These are phyloP conservation scores for Syrista parreyssii DNA, from an alignment of 2,888 invertebrate genomes.

Conservation along the genomic window DNA sequence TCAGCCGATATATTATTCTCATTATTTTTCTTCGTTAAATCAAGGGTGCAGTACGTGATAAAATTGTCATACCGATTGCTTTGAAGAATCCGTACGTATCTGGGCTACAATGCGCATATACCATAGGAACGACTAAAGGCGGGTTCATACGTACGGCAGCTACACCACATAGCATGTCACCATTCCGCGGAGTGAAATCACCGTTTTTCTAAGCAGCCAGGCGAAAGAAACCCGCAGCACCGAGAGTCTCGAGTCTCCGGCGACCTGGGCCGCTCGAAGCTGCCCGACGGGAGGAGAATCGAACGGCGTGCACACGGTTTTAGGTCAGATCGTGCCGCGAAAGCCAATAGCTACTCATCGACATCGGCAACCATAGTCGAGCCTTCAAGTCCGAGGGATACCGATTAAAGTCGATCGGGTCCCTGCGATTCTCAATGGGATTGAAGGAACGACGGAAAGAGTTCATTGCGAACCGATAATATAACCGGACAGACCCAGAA, in stretches of 20 bases:
- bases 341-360: conserved; percentile 56
- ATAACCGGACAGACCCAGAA: no score
- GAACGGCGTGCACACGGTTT: conserved; percentile 51
- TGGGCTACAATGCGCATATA: not conserved
- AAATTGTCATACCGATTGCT: not conserved
- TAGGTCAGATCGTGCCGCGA: conserved; percentile 64
- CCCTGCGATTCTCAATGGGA: no score
- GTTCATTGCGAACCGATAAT: no score
- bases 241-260: conserved; percentile 12
- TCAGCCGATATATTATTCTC: no score
- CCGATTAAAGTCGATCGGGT: conserved; percentile 6
- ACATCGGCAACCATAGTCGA: conserved; percentile 19
- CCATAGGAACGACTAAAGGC: not conserved
- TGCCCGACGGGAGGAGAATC: conserved; percentile 28
- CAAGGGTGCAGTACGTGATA: no score
- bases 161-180: conserved; percentile 49
- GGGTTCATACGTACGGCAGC: not conserved
- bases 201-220: conserved; percentile 51
- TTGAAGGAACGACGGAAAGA: no score
- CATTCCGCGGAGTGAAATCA: conserved; percentile 61
- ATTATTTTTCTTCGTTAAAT: no score
- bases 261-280: conserved; percentile 9
- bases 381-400: conserved; percentile 17
- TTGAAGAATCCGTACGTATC: not conserved
- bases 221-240: conserved; percentile 38